phyloP scores from a whole-genome alignment of 1,140 invertebrate species.

The Drosophila littoralis region DNA sequence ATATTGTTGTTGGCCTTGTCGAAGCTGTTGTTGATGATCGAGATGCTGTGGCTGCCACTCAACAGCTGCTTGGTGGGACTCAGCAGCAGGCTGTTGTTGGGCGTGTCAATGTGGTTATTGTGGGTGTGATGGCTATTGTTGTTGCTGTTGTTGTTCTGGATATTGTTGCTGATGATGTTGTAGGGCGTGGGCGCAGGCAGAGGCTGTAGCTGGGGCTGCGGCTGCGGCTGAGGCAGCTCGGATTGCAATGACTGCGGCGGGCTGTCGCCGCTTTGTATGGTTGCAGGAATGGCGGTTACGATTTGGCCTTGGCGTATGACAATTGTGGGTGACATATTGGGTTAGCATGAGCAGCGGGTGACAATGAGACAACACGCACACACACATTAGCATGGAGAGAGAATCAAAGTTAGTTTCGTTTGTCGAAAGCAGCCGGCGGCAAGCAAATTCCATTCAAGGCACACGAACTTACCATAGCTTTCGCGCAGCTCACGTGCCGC shows the following conservation, averaged over 20 bases:
- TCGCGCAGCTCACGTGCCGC: constrained; percentile 85
- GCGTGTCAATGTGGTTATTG: constrained; percentile 61
- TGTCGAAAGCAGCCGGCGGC: constrained; percentile 50
- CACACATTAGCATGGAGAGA: constrained; percentile 71
- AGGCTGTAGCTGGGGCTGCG: constrained; percentile 13
- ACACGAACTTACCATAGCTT: constrained; percentile 80
- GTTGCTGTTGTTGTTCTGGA: constrained; percentile 22
- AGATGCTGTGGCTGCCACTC: constrained; percentile 79
- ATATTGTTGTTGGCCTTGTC: constrained; percentile 63
- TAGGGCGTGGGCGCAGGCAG: constrained; percentile 27
- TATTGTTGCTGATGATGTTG: constrained; percentile 46
- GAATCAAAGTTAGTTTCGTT: constrained; percentile 67
- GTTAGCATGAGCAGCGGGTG: constrained; percentile 77
- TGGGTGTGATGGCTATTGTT: constrained; percentile 24
- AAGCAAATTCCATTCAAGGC: neutral
- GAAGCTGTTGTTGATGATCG: constrained; percentile 82
- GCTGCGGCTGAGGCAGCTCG: constrained; percentile 46
- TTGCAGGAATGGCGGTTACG: constrained; percentile 82
- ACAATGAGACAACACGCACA: constrained; percentile 53
- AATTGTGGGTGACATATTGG: constrained; percentile 27
- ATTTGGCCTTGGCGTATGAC: constrained; percentile 69
- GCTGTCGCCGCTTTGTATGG: constrained; percentile 76
- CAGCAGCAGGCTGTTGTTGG: constrained; percentile 74
- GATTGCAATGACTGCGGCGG: constrained; percentile 74
- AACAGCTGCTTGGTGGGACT: constrained; percentile 78